Evolutionary conservation across 2,797 vertebrate species (phyloP).

Genomic region (Semaprochilodus insignis): DNA sequence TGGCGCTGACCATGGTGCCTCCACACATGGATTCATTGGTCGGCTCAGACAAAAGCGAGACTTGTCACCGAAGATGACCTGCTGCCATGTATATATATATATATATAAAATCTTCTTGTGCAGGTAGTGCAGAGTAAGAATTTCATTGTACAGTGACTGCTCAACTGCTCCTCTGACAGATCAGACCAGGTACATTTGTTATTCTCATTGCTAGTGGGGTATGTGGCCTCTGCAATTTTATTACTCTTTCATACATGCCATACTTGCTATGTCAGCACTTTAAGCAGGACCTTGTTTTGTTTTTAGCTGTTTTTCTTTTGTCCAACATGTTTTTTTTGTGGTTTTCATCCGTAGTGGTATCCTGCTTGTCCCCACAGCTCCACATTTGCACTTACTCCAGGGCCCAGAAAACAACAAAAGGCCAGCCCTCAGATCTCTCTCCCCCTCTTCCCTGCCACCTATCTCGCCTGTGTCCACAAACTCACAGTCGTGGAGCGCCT

Average conservation of each 20-base stretch:
- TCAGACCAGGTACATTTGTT: not conserved
- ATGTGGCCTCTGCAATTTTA: not conserved
- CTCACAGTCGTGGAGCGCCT: constrained; percentile 43
- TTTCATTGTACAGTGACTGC: not conserved
- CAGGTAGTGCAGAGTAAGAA: no score
- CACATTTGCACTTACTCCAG: constrained; percentile 32
- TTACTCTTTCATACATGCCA: not conserved
- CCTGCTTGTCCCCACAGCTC: constrained; percentile 21
- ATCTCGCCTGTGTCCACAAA: constrained; percentile 39
- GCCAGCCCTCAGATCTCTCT: not conserved
- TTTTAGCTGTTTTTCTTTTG: constrained; percentile 3
- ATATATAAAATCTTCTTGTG: no score
- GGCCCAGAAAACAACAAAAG: constrained; percentile 28
- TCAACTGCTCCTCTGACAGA: no score
- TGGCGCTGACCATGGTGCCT: no score
- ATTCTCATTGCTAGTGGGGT: not conserved
- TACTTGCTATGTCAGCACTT: not conserved
- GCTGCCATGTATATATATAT: no score
- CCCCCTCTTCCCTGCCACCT: not conserved
- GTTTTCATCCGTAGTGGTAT: not conserved
- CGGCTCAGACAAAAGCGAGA: no score
- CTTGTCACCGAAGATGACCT: no score
- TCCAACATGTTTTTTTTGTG: not conserved
- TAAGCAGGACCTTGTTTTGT: not conserved
- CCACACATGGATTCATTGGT: no score